Percentiles rank a stretch among this genome's conserved stretches.
These are phyloP conservation scores for Pantala flavescens DNA, from an alignment of 1,140 invertebrate genomes.

Conservation along the genomic window DNA sequence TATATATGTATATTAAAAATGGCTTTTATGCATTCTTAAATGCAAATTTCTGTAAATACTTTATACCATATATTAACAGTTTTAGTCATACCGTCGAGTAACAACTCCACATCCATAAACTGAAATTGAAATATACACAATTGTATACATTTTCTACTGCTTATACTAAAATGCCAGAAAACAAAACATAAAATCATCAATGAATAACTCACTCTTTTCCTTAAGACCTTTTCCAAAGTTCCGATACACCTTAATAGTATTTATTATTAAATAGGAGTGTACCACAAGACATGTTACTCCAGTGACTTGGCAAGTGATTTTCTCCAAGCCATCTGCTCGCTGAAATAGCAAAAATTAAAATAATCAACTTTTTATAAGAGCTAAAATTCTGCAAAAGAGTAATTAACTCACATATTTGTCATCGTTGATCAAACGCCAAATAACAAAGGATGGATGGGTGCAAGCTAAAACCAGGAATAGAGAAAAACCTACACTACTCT, in stretches of 20 bases:
- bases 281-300: background rate
- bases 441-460: background rate
- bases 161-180: background rate
- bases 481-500: background rate
- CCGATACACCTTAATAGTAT: background rate
- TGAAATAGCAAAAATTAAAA: background rate
- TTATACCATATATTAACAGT: too few species aligned
- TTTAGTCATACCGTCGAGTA: background rate
- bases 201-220: background rate
- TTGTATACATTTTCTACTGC: too few species aligned
- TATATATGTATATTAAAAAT: too few species aligned
- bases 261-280: background rate
- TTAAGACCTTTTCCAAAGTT: slow-evolving; percentile 9
- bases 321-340: background rate
- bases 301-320: background rate
- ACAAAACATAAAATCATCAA: background rate
- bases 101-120: background rate
- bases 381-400: background rate
- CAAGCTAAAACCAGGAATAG: background rate
- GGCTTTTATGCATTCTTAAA: too few species aligned
- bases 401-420: background rate
- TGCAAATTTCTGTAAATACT: too few species aligned
- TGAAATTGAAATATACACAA: background rate
- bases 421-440: background rate
- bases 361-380: background rate